Conservation (phyloP, 2,113 vertebrate genomes). For the Hippocampus comes region DNA sequence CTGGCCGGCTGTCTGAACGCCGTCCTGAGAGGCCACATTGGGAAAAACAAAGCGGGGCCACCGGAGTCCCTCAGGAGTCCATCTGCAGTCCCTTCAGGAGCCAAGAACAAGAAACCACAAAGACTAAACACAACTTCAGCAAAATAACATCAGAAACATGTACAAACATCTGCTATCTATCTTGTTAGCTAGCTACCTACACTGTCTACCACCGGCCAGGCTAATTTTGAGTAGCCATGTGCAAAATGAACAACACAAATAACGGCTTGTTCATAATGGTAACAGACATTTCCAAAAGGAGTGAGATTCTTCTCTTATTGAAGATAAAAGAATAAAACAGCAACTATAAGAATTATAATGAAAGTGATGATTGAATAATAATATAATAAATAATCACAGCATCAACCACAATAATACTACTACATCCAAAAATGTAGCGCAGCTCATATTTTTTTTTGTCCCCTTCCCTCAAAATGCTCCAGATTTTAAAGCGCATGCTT, state of each 20-base stretch:
- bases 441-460: background rate
- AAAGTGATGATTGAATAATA: too few relatives aligned
- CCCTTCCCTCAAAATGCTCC: background rate
- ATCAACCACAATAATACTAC: too few relatives aligned
- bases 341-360: too few relatives aligned
- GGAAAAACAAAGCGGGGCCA: constrained; percentile 1
- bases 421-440: background rate
- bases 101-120: background rate
- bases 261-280: too few relatives aligned
- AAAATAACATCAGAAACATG: background rate
- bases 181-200: background rate
- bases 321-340: background rate
- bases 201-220: background rate
- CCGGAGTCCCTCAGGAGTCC: background rate
- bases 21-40: background rate
- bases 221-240: too few relatives aligned
- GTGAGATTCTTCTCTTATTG: background rate
- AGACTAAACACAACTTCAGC: background rate
- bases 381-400: too few relatives aligned
- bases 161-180: background rate
- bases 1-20: background rate
- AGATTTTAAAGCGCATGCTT: background rate
- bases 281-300: background rate
- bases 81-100: background rate
- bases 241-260: too few relatives aligned